Conservation (phyloP, 2,888 invertebrate genomes). For the Homarus gammarus region DNA sequence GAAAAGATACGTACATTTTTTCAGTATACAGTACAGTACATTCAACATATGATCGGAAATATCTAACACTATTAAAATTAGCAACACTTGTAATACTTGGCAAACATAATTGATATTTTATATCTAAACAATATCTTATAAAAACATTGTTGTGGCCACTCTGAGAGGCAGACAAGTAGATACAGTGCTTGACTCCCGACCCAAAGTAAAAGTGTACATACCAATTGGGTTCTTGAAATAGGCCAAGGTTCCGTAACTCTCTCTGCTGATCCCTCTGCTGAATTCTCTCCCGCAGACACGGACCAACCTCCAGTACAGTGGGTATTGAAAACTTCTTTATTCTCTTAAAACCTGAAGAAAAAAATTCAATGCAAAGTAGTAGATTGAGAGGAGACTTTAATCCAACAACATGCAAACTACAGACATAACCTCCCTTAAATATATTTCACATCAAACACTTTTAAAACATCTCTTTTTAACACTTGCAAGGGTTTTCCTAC, state of each 20-base stretch:
- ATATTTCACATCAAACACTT: too few relatives aligned
- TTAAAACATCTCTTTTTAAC: too few relatives aligned
- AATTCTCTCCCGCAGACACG: conserved; percentile 84
- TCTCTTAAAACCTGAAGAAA: conserved; percentile 83
- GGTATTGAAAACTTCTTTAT: conserved; percentile 86
- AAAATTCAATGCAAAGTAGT: background rate
- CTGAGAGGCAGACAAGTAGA: too few relatives aligned
- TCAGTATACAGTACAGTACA: too few relatives aligned
- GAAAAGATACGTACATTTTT: conserved; percentile 78
- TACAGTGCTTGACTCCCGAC: background rate
- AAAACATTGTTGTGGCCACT: too few relatives aligned
- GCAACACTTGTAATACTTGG: too few relatives aligned
- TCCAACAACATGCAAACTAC: background rate
- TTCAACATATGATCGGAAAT: too few relatives aligned
- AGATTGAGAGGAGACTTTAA: background rate
- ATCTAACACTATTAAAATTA: too few relatives aligned
- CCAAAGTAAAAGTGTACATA: conserved; percentile 10
- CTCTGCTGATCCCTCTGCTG: conserved; percentile 81
- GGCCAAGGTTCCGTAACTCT: conserved; percentile 78
- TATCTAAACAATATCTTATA: too few relatives aligned
- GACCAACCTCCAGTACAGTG: conserved; percentile 85
- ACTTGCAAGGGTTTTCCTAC: too few relatives aligned
- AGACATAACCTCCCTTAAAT: too few relatives aligned
- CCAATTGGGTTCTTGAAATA: conserved; percentile 65
- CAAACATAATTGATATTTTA: too few relatives aligned